Percentiles rank a stretch among this genome's conserved stretches.
phyloP scores from a whole-genome alignment of 2,797 vertebrate species.

The Mormyrops attenuatus region DNA sequence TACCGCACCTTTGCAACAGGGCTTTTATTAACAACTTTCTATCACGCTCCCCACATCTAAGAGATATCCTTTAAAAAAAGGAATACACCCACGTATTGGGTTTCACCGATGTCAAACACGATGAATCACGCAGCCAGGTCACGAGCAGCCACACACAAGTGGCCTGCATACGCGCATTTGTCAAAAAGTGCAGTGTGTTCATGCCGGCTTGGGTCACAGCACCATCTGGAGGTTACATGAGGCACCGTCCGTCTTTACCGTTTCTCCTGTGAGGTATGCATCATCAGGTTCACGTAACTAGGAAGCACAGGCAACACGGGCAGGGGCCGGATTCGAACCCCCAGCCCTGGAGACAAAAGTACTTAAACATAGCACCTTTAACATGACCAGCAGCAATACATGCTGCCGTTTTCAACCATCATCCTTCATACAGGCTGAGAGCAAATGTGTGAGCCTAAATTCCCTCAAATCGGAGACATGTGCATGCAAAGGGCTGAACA shows the following conservation, averaged over 20 bases:
- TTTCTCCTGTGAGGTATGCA: not conserved
- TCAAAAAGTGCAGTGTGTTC: no score
- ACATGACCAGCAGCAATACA: not conserved
- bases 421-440: not conserved
- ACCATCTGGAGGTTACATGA: not conserved
- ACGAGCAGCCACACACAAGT: not conserved
- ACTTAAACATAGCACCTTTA: not conserved
- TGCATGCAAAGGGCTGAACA: not conserved
- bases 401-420: not conserved
- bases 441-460: not conserved
- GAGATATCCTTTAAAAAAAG: conserved; percentile 20
- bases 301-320: not conserved
- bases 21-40: conserved; percentile 34
- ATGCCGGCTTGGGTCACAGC: not conserved
- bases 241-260: not conserved
- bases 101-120: not conserved
- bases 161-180: not conserved
- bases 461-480: not conserved
- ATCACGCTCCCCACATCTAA: conserved; percentile 28
- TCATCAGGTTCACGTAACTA: not conserved
- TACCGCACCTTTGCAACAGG: conserved; percentile 30
- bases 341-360: not conserved
- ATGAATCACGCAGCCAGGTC: not conserved
- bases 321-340: not conserved
- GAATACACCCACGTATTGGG: conserved; percentile 25